These are phyloP conservation scores for Pempheris klunzingeri DNA, from an alignment of 2,797 vertebrate species.

Conservation along the genomic window DNA sequence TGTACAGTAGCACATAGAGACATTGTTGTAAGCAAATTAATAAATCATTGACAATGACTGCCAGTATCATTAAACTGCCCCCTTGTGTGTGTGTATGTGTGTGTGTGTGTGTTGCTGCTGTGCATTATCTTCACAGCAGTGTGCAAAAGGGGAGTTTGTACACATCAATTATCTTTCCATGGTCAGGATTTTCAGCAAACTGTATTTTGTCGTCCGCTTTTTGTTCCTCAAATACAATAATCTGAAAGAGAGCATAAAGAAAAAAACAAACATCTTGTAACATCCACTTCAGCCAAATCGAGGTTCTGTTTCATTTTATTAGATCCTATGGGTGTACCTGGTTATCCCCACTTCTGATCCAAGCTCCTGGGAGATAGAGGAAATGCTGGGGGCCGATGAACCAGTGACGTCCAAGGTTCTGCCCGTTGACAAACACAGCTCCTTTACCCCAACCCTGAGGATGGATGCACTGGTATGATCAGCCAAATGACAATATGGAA, in stretches of 20 bases:
- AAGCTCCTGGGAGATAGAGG: constrained; percentile 91
- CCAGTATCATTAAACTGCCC: not conserved
- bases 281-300: no score
- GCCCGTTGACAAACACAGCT: constrained; percentile 90
- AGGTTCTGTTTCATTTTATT: not conserved
- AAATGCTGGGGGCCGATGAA: constrained; percentile 91
- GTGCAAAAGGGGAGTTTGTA: constrained; percentile 83
- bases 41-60: not conserved
- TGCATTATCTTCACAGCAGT: constrained; percentile 68
- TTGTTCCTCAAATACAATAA: constrained; percentile 92
- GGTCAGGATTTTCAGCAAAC: constrained; percentile 86
- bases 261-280: not conserved
- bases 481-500: not conserved
- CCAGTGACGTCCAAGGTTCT: constrained; percentile 95
- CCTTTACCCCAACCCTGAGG: constrained; percentile 93
- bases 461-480: constrained; percentile 16
- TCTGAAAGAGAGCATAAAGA: constrained; percentile 77
- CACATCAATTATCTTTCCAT: constrained; percentile 89
- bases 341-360: constrained; percentile 89
- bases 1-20: not conserved
- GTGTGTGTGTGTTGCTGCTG: not conserved
- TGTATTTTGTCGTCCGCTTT: constrained; percentile 82
- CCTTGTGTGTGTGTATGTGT: constrained; percentile 1
- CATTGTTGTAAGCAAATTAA: constrained; percentile 8
- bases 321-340: constrained; percentile 79